These are phyloP conservation scores for Coilia nasus DNA, from an alignment of 2,797 vertebrate genomes.

Conservation along the genomic window DNA sequence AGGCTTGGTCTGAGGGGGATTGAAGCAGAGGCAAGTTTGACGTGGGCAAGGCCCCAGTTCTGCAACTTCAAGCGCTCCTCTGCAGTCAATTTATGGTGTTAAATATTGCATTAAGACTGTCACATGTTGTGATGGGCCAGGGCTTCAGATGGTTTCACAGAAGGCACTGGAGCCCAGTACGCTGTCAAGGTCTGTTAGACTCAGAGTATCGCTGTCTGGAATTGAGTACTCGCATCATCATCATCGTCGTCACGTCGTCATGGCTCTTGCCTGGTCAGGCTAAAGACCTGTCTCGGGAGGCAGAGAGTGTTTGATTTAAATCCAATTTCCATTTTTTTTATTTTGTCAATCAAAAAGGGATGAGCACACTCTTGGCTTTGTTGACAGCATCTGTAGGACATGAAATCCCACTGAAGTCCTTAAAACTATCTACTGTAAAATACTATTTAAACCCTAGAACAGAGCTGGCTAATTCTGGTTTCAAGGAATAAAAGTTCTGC, in stretches of 20 bases:
- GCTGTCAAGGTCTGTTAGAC: slow-evolving; percentile 37
- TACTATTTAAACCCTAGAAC: neutral
- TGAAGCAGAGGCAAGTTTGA: neutral
- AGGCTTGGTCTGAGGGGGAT: neutral
- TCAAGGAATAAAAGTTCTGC: too few species aligned
- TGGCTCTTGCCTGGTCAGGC: neutral
- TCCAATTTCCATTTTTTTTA: neutral
- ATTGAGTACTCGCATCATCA: neutral
- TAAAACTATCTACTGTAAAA: neutral
- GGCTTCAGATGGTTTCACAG: slow-evolving; percentile 29
- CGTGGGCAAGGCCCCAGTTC: neutral
- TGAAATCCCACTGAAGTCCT: neutral
- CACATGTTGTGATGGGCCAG: slow-evolving; percentile 39
- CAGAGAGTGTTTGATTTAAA: neutral
- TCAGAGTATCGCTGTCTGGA: slow-evolving; percentile 16
- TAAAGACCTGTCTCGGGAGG: neutral
- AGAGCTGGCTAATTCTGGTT: too few species aligned
- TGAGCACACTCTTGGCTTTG: neutral
- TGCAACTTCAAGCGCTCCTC: slow-evolving; percentile 32
- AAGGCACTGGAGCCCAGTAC: slow-evolving; percentile 29
- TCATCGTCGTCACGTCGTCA: neutral
- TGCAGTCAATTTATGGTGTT: slow-evolving; percentile 43
- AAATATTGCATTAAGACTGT: slow-evolving; percentile 50
- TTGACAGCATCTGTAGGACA: neutral
- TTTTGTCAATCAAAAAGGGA: neutral